Base-by-base conservation (phyloP, 2,113 vertebrate genomes). In the Plecturocebus donacophilus region DNA sequence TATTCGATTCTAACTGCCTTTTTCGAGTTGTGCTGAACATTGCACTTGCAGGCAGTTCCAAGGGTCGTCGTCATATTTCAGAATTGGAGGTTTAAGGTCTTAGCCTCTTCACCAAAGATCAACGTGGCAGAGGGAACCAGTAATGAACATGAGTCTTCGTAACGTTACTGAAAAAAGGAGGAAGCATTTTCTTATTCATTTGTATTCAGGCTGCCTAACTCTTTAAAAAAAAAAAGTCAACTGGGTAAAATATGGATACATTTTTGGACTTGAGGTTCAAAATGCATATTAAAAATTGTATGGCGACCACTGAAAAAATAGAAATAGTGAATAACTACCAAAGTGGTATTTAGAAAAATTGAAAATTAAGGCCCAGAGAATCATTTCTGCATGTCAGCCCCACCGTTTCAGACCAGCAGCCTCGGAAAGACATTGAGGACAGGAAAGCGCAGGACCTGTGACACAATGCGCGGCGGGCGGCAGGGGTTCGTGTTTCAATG, bases 391-490 rank as follows among this genome's bases (percentile, higher is more conserved):
- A 13, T 2, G 8, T 38, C 56, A 30, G 20, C 27, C 8, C 61
- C 13, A 7, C 10, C 35, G 0, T n/a, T 23, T 30, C 38, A 30
- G 58, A 58, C 58, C 9, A 3, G 47, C 10, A 30, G 21, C n/a
- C 40, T 30, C 1, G 2, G 16, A 40, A 35, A 21, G 4, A 49
- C 3, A 61, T 1, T 8, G 35, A 45, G 42, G 14, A 52, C 75
- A 87, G n/a, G 25, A 8, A 11, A 82, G 16, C 25, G n/a, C 30
- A 45, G 90, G 58, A 23, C 2, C 32, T 27, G 6, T 61, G 27
- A 61, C 0, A 5, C 58, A 61, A 61, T 11, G 58, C 10, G 25
- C 11, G 5, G 11, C 4, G 35, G 5, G 0, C 7, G 2, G 20
- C 19, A 27, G 32, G 17, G 73, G 30, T 35, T 40, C 40, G 12